Evolutionary conservation across 2,888 invertebrate species (phyloP).

Genomic region (Xiphydria camelus): DNA sequence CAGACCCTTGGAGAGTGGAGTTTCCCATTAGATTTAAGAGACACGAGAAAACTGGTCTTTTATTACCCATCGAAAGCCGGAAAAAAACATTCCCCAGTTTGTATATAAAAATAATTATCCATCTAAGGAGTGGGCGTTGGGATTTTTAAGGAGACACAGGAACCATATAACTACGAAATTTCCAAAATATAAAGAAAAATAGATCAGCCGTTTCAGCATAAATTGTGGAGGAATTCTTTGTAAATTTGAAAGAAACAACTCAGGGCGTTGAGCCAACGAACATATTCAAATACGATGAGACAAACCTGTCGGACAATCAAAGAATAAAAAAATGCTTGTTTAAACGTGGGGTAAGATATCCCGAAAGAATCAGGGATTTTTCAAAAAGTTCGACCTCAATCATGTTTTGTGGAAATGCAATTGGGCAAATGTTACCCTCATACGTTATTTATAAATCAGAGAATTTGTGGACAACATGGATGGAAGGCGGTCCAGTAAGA

Average conservation of each 20-base stretch:
- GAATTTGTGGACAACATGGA: constrained; percentile 35
- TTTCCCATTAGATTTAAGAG: too few relatives aligned
- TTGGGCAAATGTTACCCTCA: constrained; percentile 35
- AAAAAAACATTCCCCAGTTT: too few relatives aligned
- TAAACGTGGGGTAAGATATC: constrained; percentile 18
- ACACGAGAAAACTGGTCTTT: too few relatives aligned
- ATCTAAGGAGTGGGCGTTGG: too few relatives aligned
- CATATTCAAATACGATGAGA: constrained; percentile 45
- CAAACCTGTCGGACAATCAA: constrained; percentile 41
- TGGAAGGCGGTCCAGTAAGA: constrained; percentile 33
- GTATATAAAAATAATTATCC: too few relatives aligned
- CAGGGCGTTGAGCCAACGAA: constrained; percentile 24
- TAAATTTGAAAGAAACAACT: constrained; percentile 20
- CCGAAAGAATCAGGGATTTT: constrained; percentile 22
- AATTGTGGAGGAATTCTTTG: constrained; percentile 31
- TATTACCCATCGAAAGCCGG: too few relatives aligned
- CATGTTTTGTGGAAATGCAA: constrained; percentile 37
- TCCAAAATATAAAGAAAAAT: too few relatives aligned
- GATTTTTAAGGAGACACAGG: too few relatives aligned
- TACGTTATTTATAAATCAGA: constrained; percentile 42
- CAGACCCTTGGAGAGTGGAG: too few relatives aligned
- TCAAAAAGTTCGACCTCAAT: constrained; percentile 28
- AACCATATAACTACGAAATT: too few relatives aligned
- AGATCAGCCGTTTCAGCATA: too few relatives aligned
- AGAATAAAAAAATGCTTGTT: constrained; percentile 23